These are phyloP conservation scores for Parotocinclus haroldoi DNA, from an alignment of 2,797 vertebrate species.

Conservation along the genomic window DNA sequence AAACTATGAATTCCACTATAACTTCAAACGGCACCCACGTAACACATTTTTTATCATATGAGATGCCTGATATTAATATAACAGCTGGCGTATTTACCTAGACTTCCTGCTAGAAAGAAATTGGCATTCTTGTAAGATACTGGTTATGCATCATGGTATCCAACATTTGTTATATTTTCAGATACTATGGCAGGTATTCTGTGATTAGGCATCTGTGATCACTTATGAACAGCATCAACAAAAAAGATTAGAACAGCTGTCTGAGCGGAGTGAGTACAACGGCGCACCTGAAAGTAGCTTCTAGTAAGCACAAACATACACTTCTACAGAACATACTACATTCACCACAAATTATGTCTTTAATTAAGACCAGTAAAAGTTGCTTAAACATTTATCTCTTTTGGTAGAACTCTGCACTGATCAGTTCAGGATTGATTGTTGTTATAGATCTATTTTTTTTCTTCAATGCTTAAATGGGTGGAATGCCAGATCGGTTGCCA, in stretches of 20 bases:
- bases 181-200: too few relatives aligned
- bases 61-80: too few relatives aligned
- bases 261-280: neutral
- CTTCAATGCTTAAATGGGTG: neutral
- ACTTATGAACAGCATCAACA: neutral
- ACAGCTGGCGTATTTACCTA: too few relatives aligned
- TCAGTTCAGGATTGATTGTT: conserved; percentile 7
- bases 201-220: too few relatives aligned
- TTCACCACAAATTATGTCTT: neutral
- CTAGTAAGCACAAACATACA: neutral
- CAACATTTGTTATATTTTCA: neutral
- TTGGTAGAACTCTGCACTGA: neutral
- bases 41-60: too few relatives aligned
- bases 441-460: conserved; percentile 4
- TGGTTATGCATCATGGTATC: neutral
- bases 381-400: neutral
- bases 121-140: neutral
- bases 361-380: neutral
- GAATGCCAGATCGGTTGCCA: conserved; percentile 8
- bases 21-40: too few relatives aligned
- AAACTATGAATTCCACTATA: neutral
- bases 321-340: neutral
- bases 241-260: neutral
- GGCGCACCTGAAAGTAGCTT: neutral
- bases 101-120: neutral